phyloP scores from a whole-genome alignment of 1,140 invertebrate genomes.

The Bicyclus anynana region DNA sequence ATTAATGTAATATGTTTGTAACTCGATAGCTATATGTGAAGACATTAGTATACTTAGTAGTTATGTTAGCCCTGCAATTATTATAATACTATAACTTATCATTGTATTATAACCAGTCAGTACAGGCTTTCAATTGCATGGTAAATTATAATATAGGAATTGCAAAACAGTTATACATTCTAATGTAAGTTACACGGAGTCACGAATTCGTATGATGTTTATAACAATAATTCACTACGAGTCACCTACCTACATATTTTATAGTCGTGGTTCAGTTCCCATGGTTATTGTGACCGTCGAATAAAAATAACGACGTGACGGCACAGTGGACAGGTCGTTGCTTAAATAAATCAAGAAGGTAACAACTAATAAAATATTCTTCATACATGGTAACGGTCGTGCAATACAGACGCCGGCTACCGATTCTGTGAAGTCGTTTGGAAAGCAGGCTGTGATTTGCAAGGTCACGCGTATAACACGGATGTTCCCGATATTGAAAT shows the following conservation, averaged over 20 bases:
- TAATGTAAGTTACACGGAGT: constrained; percentile 15
- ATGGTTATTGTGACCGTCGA: constrained; percentile 40
- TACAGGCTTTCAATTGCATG: constrained; percentile 19
- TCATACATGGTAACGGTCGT: constrained; percentile 59
- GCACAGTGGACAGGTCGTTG: constrained; percentile 47
- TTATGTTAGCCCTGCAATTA: constrained; percentile 13
- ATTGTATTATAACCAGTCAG: constrained; percentile 18
- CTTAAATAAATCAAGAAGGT: constrained; percentile 63
- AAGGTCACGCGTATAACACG: constrained; percentile 76
- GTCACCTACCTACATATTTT: constrained; percentile 16
- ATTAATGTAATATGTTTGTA: too few relatives aligned
- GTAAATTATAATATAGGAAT: constrained; percentile 26
- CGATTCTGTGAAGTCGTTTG: constrained; percentile 74
- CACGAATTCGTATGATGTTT: constrained; percentile 27
- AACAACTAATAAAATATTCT: constrained; percentile 73
- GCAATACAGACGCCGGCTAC: constrained; percentile 66
- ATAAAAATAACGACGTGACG: constrained; percentile 50
- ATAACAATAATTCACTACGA: constrained; percentile 26
- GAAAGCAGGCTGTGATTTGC: constrained; percentile 76
- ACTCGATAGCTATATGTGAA: too few relatives aligned
- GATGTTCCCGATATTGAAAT: constrained; percentile 77
- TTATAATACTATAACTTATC: constrained; percentile 9
- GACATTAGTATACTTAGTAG: too few relatives aligned
- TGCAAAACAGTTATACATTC: constrained; percentile 19
- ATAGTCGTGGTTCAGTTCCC: constrained; percentile 38